phyloP scores from a whole-genome alignment of 2,888 invertebrate species.

The Drosophila mimetica region DNA sequence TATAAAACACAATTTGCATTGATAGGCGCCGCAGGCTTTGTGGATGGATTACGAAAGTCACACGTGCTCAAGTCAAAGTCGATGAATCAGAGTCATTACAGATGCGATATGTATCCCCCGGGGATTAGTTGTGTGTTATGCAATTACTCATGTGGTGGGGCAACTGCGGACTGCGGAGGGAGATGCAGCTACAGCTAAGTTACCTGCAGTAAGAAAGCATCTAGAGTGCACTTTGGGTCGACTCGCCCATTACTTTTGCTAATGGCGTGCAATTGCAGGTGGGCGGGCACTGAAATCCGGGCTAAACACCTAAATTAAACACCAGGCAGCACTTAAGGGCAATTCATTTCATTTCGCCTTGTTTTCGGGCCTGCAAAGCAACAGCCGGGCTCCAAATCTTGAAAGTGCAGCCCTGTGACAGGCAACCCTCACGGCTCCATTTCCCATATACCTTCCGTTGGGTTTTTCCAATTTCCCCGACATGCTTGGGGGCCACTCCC shows the following conservation, averaged over 20 bases:
- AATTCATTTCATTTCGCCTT: conserved; percentile 62
- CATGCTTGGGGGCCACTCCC: not conserved
- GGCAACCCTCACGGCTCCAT: conserved; percentile 3
- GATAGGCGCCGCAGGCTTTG: conserved; percentile 46
- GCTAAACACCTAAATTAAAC: conserved; percentile 72
- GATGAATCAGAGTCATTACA: conserved; percentile 27
- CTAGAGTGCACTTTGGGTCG: conserved; percentile 66
- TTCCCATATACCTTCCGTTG: not conserved
- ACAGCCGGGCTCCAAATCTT: conserved; percentile 12
- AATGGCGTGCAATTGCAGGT: conserved; percentile 67
- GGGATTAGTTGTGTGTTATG: conserved; percentile 36
- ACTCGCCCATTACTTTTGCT: conserved; percentile 74
- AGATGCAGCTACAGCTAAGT: not conserved
- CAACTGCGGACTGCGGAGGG: not conserved
- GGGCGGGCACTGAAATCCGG: conserved; percentile 28
- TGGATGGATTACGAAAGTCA: conserved; percentile 35
- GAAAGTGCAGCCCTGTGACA: conserved; percentile 38
- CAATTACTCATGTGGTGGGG: conserved; percentile 53
- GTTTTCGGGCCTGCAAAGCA: conserved; percentile 28
- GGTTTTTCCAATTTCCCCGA: not conserved
- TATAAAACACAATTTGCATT: conserved; percentile 50
- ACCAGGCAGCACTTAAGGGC: conserved; percentile 70
- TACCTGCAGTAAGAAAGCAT: conserved; percentile 9
- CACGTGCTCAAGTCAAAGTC: conserved; percentile 25
- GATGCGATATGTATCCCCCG: conserved; percentile 11